These are phyloP conservation scores for Hermaeophaga mercurialis DNA, from an alignment of 2,888 invertebrate genomes.

Conservation along the genomic window DNA sequence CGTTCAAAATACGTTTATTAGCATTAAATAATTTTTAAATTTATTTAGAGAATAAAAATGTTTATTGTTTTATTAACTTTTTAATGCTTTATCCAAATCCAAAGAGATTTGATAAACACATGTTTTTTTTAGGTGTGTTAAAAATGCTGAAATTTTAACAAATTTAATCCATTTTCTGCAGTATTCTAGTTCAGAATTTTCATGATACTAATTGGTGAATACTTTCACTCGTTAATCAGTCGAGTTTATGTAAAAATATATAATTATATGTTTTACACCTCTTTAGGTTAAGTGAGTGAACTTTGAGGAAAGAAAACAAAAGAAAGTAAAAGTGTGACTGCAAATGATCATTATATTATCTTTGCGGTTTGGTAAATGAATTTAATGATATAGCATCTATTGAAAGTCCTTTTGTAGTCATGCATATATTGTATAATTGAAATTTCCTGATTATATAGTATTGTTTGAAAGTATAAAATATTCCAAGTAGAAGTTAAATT, in stretches of 20 bases:
- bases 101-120: no score
- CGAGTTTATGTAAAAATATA: slow-evolving; percentile 2
- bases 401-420: background rate
- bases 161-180: no score
- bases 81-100: no score
- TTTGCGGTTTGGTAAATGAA: background rate
- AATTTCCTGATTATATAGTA: background rate
- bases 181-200: no score
- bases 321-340: slow-evolving; percentile 12
- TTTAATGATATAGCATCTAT: slow-evolving; percentile 1
- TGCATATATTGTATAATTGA: background rate
- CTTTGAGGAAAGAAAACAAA: slow-evolving; percentile 11
- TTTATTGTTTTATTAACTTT: no score
- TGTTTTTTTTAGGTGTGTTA: no score
- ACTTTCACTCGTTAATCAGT: background rate
- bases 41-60: no score
- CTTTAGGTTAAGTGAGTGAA: background rate
- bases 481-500: no score
- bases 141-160: no score
- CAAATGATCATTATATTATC: background rate
- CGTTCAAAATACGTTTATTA: no score
- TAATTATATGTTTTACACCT: background rate
- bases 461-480: no score
- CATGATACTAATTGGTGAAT: background rate
- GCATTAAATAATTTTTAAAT: no score